Conservation (phyloP, 2,888 invertebrate species). For the Chrysina gloriosa region DNA sequence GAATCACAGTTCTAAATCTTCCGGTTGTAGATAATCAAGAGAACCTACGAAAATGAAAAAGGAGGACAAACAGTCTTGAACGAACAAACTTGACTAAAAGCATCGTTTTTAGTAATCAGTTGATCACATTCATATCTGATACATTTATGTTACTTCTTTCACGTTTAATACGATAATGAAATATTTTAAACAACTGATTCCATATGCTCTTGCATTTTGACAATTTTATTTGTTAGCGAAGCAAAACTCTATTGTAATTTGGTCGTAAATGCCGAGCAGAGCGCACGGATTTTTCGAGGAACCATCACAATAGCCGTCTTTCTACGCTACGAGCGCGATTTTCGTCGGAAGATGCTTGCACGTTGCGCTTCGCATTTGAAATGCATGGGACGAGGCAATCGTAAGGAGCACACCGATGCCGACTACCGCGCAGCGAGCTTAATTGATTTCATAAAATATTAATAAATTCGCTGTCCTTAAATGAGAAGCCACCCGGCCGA, state of each 20-base stretch:
- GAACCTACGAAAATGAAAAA: too few species aligned
- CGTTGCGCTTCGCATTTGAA: constrained; percentile 3
- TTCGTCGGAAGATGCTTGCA: not conserved
- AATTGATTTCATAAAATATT: constrained; percentile 37
- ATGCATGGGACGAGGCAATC: not conserved
- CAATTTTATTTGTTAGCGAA: not conserved
- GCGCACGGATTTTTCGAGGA: not conserved
- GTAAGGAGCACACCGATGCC: not conserved
- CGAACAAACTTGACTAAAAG: too few species aligned
- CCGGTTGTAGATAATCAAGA: too few species aligned
- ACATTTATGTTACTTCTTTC: too few species aligned
- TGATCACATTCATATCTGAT: too few species aligned
- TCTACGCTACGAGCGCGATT: not conserved
- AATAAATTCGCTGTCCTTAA: constrained; percentile 33
- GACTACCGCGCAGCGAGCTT: constrained; percentile 1
- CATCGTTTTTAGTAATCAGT: too few species aligned
- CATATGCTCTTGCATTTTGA: not conserved
- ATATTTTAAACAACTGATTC: not conserved
- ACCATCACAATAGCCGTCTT: not conserved
- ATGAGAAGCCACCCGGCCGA: constrained; percentile 24
- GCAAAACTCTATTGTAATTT: not conserved
- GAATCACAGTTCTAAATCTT: too few species aligned
- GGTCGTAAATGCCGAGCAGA: not conserved
- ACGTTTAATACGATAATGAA: too few species aligned
- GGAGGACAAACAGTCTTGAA: too few species aligned